Evolutionary conservation across 2,888 invertebrate genomes (phyloP).

Genomic region (Brachyptera putata): DNA sequence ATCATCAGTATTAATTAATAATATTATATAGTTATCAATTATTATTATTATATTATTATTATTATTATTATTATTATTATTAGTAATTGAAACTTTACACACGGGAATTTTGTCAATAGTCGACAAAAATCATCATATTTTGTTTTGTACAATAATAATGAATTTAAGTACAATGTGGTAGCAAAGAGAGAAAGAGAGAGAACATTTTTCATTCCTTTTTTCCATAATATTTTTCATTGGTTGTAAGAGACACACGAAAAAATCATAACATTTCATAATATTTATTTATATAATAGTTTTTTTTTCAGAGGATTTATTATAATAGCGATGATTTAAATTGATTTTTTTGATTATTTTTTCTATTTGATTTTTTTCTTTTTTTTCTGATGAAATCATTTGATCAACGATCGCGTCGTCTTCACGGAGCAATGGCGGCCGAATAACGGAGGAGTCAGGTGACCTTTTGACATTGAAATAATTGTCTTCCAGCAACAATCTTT

Average conservation of each 20-base stretch:
- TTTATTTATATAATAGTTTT: too few relatives aligned
- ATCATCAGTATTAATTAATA: too few relatives aligned
- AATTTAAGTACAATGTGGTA: slow-evolving; percentile 49
- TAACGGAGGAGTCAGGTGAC: too few relatives aligned
- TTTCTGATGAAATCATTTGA: too few relatives aligned
- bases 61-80: slow-evolving; percentile 1
- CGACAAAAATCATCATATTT: neutral
- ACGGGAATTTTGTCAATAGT: neutral
- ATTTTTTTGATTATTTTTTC: slow-evolving; percentile 23
- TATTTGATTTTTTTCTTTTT: slow-evolving; percentile 25
- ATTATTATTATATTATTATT: neutral
- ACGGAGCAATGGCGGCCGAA: too few relatives aligned
- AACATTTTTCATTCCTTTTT: slow-evolving; percentile 6
- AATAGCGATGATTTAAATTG: neutral
- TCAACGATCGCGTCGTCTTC: too few relatives aligned
- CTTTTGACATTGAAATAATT: too few relatives aligned
- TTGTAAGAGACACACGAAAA: slow-evolving; percentile 4
- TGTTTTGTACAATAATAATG: slow-evolving; percentile 48
- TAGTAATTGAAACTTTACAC: slow-evolving; percentile 14
- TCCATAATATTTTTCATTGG: neutral
- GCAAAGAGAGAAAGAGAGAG: slow-evolving; percentile 44
- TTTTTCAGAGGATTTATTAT: neutral
- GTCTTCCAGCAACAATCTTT: too few relatives aligned
- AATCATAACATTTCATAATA: slow-evolving; percentile 7
- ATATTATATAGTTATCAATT: neutral